Evolutionary conservation across 2,113 vertebrate species (phyloP), one percentile per base, ranked within the genome.

Genomic region (Circaetus cinerascens): DNA sequence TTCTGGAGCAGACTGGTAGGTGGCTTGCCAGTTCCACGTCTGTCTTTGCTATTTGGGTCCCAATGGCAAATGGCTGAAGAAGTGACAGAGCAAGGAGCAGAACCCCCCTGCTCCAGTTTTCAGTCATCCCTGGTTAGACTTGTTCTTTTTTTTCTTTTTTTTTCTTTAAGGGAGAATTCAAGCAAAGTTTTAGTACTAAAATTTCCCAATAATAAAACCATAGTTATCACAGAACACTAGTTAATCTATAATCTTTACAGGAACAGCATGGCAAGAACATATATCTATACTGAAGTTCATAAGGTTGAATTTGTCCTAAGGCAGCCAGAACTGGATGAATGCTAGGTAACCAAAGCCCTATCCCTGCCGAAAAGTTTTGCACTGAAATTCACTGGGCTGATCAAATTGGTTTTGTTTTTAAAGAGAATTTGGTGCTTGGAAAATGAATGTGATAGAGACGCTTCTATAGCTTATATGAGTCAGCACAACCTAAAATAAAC

Each of bases 211-310:
- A 91, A 91, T 89, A 73, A 83, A 90, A 53, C 20, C 2, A 7
- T 5, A 68, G 80, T 72, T 97, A 95, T 93, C 74, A 95, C 48
- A 85, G 71, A 62, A 67, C 40, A 73, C 41, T 76, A 82, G 91
- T 94, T 97, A 95, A 97, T 95, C 74, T 87, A 38, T 87, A 95
- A 95, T 87, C 86, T 73, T 92, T 77, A 93, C 53, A 81, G 69
- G 66, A 97, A 81, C 91, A 81, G 46, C 0, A 1, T 72, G 83
- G 86, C 51, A 89, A 77, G 83, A 88, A 86, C 40, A 60, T 50
- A 76, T 13, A 91, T 46, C 36, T 85, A n/a, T 41, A 86, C 51
- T 55, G 48, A 85, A 93, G 80, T 74, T 86, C 45, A 30, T 55
- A 56, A 0, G 1, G 43, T 25, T 83, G 40, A 87, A 40, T 78